Base-by-base conservation (phyloP, 2,888 invertebrate species). In the Yponomeuta cagnagella region DNA sequence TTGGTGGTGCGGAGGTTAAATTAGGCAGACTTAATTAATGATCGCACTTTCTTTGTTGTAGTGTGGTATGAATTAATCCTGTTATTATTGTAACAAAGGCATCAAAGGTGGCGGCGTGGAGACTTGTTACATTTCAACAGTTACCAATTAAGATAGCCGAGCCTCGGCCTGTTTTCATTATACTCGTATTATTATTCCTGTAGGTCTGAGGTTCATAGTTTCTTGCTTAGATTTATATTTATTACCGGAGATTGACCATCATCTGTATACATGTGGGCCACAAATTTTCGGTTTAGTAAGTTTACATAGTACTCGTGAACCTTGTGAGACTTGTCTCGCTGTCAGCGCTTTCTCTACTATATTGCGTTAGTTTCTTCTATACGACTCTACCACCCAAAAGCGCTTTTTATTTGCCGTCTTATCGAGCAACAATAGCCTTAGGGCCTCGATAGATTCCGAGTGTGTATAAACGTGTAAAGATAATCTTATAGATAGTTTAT, bases 11-110 rank as follows among this genome's bases (percentile, higher is more conserved):
- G 77, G 80, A 78, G 84, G 80, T 80, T 83, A 80, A 83, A 86
- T 84, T 81, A 82, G 83, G 79, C 80, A 76, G 78, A 78, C 79
- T 81, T 85, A 84, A 88, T 88, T 87, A 88, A 88, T 88, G 84
- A 83, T 82, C 75, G 73, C 72, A 69, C 72, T 74, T 76, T 77
- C 78, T 80, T 79, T 80, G 80, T 81, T 75, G 75, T 43, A 15
- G 65, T 58, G 48, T 68, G 68, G 48, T 52, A 70, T 63, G 70
- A 63, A 63, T 70, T 70, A 63, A 31, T 63, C 63, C 37, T 9
- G 70, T 68, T 52, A 52, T 68, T 68, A 68, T 5, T 31, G 33
- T 67, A 43, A 67, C 43, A 67, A 67, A 67, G 33, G 52, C 52
- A 15, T 58, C 52, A 58, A 58, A 58, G 52, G 52, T 52, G 52